A percentile compares a stretch with the other conserved stretches of the same genome.
phyloP scores from a whole-genome alignment of 2,888 invertebrate genomes.

The Nomada lathburiana region DNA sequence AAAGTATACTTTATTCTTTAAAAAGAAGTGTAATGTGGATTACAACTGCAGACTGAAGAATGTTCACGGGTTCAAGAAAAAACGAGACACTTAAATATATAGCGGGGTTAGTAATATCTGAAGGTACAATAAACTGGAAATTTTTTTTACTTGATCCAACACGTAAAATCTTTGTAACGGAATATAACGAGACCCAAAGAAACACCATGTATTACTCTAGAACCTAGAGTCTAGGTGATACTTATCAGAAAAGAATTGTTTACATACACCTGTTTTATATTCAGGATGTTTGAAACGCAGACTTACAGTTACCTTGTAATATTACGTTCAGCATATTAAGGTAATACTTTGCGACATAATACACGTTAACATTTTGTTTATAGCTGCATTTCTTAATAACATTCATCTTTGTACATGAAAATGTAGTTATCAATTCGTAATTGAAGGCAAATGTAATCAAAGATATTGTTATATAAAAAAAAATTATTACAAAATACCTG shows the following conservation, averaged over 20 bases:
- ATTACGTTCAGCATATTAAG: conserved; percentile 30
- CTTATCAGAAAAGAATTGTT: conserved; percentile 52
- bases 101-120: no score
- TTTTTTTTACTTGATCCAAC: conserved; percentile 59
- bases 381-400: conserved; percentile 14
- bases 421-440: conserved; percentile 31
- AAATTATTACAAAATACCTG: conserved; percentile 29
- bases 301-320: conserved; percentile 39
- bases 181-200: conserved; percentile 53
- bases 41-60: conserved; percentile 35
- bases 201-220: conserved; percentile 43
- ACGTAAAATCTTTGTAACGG: conserved; percentile 63
- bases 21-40: conserved; percentile 28
- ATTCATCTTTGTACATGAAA: conserved; percentile 32
- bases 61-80: conserved; percentile 21
- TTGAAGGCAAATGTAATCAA: conserved; percentile 36
- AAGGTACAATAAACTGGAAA: no score
- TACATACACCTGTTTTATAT: conserved; percentile 58
- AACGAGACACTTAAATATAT: conserved; percentile 52
- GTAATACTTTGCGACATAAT: conserved; percentile 23
- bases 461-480: conserved; percentile 38
- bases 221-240: conserved; percentile 51
- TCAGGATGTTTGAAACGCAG: conserved; percentile 68
- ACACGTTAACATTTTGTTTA: conserved; percentile 24
- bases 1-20: conserved; percentile 38